These are phyloP conservation scores for Zingel zingel DNA, from an alignment of 2,113 vertebrate species.

Conservation along the genomic window DNA sequence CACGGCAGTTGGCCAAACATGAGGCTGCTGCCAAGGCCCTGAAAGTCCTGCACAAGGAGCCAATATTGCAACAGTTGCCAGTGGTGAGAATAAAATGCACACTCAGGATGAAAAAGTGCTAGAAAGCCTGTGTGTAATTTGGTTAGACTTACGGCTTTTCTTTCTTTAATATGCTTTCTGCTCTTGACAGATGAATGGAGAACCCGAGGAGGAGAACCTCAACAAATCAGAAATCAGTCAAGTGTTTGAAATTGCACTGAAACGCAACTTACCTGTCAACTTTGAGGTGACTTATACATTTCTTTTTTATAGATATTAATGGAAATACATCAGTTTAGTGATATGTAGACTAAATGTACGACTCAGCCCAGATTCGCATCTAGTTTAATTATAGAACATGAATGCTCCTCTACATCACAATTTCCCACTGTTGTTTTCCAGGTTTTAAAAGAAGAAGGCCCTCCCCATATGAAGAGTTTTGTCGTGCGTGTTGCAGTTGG, in stretches of 20 bases:
- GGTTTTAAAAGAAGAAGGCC: constrained; percentile 97
- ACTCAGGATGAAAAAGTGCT: background rate
- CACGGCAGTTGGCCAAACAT: constrained; percentile 94
- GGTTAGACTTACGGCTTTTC: background rate
- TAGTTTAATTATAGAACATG: background rate
- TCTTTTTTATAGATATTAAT: background rate
- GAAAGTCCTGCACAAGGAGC: constrained; percentile 94
- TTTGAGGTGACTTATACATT: constrained; percentile 90
- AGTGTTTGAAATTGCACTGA: constrained; percentile 99
- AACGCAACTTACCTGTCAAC: constrained; percentile 97
- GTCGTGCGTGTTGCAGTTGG: constrained; percentile 93
- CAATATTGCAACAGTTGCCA: constrained; percentile 89
- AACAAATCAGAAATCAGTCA: constrained; percentile 99
- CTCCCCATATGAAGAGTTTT: constrained; percentile 98
- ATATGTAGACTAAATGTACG: background rate
- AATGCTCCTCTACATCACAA: background rate
- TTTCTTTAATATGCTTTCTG: constrained; percentile 30
- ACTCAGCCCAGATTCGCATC: background rate
- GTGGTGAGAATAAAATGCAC: constrained; percentile 83
- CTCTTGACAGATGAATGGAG: constrained; percentile 91
- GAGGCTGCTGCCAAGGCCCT: constrained; percentile 95
- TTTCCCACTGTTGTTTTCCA: constrained; percentile 78
- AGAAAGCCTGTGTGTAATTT: background rate
- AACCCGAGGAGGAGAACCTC: constrained; percentile 95
- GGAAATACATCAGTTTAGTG: background rate